A percentile compares a stretch with the other conserved stretches of the same genome.
phyloP scores from a whole-genome alignment of 2,797 vertebrate genomes.

The Manis javanica region DNA sequence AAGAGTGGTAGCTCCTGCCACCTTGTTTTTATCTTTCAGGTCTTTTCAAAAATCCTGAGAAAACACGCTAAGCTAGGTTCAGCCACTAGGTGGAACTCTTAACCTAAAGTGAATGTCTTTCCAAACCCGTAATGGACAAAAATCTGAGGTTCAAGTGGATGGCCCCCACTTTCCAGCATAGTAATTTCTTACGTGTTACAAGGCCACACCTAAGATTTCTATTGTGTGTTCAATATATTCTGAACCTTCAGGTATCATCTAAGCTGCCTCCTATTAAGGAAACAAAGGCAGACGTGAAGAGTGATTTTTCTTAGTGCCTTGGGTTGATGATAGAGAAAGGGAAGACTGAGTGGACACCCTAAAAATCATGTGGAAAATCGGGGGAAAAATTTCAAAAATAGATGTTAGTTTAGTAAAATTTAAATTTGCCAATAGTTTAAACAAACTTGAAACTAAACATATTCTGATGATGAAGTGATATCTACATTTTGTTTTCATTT shows the following conservation, averaged over 20 bases:
- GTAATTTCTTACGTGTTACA: not conserved
- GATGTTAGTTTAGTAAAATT: not conserved
- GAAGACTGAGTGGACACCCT: not conserved
- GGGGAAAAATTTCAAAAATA: not conserved
- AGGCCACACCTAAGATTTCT: not conserved
- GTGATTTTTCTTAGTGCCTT: not conserved
- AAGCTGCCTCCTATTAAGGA: not conserved
- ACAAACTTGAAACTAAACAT: not conserved
- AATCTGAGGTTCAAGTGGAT: not conserved
- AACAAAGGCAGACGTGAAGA: not conserved
- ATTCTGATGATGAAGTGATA: not conserved
- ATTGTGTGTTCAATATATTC: not conserved
- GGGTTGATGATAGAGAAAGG: not conserved
- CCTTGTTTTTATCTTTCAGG: not conserved
- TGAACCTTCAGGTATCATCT: not conserved
- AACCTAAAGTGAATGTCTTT: not conserved
- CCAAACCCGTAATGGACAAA: not conserved
- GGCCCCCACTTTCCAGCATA: not conserved
- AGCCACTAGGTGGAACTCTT: conserved; percentile 38
- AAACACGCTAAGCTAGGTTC: not conserved
- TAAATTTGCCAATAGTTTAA: not conserved
- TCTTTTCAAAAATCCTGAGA: not conserved
- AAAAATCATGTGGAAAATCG: not conserved
- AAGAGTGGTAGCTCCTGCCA: not conserved
- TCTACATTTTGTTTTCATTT: not conserved